Conservation (phyloP, 2,113 vertebrate species). For the Grantiella picta region DNA sequence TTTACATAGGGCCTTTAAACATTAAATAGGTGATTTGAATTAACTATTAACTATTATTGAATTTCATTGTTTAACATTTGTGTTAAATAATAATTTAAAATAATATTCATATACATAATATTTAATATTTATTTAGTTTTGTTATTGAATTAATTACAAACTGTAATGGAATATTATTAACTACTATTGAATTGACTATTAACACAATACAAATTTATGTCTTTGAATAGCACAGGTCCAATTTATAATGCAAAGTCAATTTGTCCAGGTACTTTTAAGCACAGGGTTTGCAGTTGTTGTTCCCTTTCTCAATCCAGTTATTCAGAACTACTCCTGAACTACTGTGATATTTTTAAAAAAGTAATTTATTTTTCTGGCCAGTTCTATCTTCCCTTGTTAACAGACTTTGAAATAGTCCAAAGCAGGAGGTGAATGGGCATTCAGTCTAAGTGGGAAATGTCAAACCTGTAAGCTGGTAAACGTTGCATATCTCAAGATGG, state of each 20-base stretch:
- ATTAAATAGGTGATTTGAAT: not conserved
- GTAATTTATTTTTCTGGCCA: slow-evolving; percentile 54
- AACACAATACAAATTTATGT: not conserved
- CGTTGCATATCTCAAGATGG: not conserved
- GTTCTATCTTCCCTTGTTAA: slow-evolving; percentile 52
- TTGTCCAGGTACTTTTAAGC: not conserved
- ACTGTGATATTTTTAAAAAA: slow-evolving; percentile 40
- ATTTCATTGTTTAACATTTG: not conserved
- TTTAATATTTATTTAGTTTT: not conserved
- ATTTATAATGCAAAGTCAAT: not conserved
- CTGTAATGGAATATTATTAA: not conserved
- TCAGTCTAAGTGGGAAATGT: slow-evolving; percentile 45
- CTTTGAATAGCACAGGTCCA: not conserved
- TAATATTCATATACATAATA: not conserved
- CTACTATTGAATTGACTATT: not conserved
- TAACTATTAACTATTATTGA: not conserved
- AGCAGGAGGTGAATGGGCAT: slow-evolving; percentile 25
- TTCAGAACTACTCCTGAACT: slow-evolving; percentile 27
- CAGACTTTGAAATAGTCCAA: slow-evolving; percentile 11
- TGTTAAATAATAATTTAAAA: not conserved
- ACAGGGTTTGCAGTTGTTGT: not conserved
- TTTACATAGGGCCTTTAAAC: not conserved
- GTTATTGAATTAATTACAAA: not conserved
- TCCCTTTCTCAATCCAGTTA: not conserved
- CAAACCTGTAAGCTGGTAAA: not conserved